Evolutionary conservation across 2,888 invertebrate genomes (phyloP), one percentile per base, ranked within the genome.

Genomic region (Phaonia tiefii): DNA sequence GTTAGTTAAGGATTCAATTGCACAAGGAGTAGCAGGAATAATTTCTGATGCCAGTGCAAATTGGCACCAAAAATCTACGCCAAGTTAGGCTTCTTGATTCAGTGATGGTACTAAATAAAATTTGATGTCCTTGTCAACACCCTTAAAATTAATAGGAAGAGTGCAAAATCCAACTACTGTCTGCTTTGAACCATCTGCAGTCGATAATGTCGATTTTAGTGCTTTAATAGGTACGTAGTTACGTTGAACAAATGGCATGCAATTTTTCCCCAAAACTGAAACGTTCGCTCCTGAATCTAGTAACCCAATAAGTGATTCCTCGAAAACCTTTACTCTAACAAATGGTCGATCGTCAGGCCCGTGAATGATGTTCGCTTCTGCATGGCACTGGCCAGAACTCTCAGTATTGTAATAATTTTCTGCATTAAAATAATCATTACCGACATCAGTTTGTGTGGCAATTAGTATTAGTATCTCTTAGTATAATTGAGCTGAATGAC

Each of bases 71-170:
- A 73, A 73, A 46, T 49, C 25, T 2, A 49, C 10, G 15, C 71
- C 71, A n/a, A 71, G 25, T 17, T 71, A 71, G 13, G 42, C 58
- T 8, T 60, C 42, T 11, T 71, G 44, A 22, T 20, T 46, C 8
- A 73, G 20, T 11, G 58, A 46, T 11, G 75, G 75, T n/a, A 75
- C 75, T 37, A 75, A 13, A 37, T 75, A 75, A 58, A 75, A 75
- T 2, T 1, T 7, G 20, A 54, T 67, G 7, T 67, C 25, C 17
- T 74, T 67, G 10, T 39, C 56, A 15, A 54, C 44, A 10, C 15
- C 42, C n/a, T 65, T 73, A 26, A 39, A 65, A 22, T 15, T 8
- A 0, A 42, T 22, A 5, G 65, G 51, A 11, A 73, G 26, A 2
- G 10, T 31, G 31, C 22, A 65, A 17, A 13, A 49, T 22, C 63